phyloP scores from a whole-genome alignment of 1,140 invertebrate genomes.

The Vanessa tameamea region DNA sequence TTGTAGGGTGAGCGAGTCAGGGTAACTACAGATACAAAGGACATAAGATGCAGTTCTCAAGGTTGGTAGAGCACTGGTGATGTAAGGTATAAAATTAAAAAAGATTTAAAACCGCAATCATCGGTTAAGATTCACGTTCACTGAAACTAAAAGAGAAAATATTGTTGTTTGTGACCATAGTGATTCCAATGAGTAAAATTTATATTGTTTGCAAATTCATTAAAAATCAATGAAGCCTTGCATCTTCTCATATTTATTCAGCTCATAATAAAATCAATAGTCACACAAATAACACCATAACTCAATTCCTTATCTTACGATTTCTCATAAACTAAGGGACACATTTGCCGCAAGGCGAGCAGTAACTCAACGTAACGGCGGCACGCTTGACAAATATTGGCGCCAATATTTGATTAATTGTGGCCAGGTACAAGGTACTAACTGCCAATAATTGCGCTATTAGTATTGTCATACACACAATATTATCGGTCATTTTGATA shows the following conservation, averaged over 20 bases:
- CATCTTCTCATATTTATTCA: not conserved
- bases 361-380: conserved; percentile 7
- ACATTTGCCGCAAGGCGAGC: conserved; percentile 1
- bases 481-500: not conserved
- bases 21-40: too few relatives aligned
- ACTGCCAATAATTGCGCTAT: conserved; percentile 4
- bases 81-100: too few relatives aligned
- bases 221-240: too few relatives aligned
- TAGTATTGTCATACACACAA: not conserved
- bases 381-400: conserved; percentile 9
- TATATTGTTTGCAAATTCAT: not conserved
- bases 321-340: not conserved
- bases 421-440: conserved; percentile 6
- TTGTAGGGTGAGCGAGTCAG: too few relatives aligned
- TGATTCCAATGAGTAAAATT: not conserved
- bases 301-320: not conserved
- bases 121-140: too few relatives aligned
- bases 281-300: not conserved
- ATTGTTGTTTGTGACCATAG: too few relatives aligned
- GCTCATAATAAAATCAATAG: not conserved
- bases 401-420: conserved; percentile 10
- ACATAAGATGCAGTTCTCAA: too few relatives aligned
- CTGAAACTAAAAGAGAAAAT: too few relatives aligned
- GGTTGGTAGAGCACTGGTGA: too few relatives aligned
- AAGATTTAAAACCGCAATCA: too few relatives aligned